Conservation (phyloP, 2,888 invertebrate genomes). For the Pheosia tremula region DNA sequence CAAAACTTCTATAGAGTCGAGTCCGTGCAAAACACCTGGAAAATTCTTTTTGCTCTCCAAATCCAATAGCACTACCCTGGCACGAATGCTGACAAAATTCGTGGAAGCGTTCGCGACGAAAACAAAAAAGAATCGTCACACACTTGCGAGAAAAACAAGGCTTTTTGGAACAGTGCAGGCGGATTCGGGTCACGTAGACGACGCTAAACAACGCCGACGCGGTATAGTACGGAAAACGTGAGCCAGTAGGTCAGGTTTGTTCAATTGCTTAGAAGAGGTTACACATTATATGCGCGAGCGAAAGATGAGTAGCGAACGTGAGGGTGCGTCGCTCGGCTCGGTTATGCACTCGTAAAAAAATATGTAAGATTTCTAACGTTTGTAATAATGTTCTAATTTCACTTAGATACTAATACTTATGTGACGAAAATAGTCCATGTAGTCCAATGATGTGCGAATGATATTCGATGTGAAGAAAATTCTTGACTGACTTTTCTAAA, state of each 20-base stretch:
- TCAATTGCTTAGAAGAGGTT: not conserved
- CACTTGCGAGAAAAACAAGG: slow-evolving; percentile 11
- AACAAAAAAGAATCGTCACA: slow-evolving; percentile 25
- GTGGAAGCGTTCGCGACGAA: slow-evolving; percentile 10
- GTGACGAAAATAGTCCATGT: too few species aligned
- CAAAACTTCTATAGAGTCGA: too few species aligned
- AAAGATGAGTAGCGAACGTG: too few species aligned
- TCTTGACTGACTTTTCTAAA: too few species aligned
- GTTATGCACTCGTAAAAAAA: too few species aligned
- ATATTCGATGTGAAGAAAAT: too few species aligned
- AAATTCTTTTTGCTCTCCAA: not conserved
- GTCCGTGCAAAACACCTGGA: not conserved
- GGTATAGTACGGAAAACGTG: not conserved
- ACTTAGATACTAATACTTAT: too few species aligned
- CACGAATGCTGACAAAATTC: slow-evolving; percentile 10
- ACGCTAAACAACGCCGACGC: slow-evolving; percentile 39
- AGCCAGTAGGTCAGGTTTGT: slow-evolving; percentile 16
- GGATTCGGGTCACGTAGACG: slow-evolving; percentile 40
- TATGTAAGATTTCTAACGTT: too few species aligned
- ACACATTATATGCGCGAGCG: too few species aligned
- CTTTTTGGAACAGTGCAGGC: slow-evolving; percentile 4
- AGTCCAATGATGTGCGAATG: too few species aligned
- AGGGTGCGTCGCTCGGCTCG: too few species aligned
- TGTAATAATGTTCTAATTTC: too few species aligned
- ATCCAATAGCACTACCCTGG: not conserved